These are phyloP conservation scores for Austrolebias charrua DNA, from an alignment of 2,797 vertebrate species.

Conservation along the genomic window DNA sequence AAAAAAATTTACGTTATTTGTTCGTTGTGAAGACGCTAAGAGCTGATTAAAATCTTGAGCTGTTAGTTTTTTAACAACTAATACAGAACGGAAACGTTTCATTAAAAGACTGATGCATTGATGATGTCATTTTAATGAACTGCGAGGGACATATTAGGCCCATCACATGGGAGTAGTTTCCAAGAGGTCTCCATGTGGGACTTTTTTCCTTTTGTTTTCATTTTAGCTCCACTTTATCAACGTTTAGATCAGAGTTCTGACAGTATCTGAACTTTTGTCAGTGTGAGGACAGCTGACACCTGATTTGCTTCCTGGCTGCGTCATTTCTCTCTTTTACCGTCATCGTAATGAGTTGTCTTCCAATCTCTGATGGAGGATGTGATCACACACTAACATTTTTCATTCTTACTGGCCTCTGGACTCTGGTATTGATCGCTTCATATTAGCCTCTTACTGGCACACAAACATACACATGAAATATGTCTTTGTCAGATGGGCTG, in stretches of 20 bases:
- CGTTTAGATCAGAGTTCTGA: background rate
- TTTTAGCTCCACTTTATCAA: background rate
- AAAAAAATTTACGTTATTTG: background rate
- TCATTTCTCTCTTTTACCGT: background rate
- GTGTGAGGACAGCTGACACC: constrained; percentile 16
- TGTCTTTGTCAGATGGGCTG: background rate
- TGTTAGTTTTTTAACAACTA: constrained; percentile 27
- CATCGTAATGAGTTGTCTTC: background rate
- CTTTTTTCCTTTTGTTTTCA: background rate
- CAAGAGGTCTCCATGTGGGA: no score
- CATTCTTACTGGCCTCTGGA: constrained; percentile 1
- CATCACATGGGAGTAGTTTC: no score
- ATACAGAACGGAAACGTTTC: constrained; percentile 10
- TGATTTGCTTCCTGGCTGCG: constrained; percentile 23
- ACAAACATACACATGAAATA: background rate
- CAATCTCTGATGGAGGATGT: background rate
- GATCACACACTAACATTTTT: constrained; percentile 1
- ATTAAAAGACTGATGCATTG: background rate
- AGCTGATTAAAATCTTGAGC: constrained; percentile 13
- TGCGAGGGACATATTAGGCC: background rate
- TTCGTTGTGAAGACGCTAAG: background rate
- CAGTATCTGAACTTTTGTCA: background rate
- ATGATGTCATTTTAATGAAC: background rate
- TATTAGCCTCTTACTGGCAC: constrained; percentile 25
- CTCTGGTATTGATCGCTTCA: constrained; percentile 15